Conservation (phyloP, 2,113 vertebrate species). For the Heterotis niloticus region DNA sequence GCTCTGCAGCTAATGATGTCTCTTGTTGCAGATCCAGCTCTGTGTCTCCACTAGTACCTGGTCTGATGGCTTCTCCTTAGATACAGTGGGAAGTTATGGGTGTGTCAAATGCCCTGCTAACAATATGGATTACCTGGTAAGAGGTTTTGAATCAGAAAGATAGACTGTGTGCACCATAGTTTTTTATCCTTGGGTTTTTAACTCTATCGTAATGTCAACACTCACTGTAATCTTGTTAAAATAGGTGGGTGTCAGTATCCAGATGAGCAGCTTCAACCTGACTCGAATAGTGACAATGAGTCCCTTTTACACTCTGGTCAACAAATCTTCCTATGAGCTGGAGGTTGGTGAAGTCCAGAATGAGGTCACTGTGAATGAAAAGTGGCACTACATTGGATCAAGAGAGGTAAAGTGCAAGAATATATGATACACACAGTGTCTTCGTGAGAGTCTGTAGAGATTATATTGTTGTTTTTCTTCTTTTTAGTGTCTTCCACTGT, state of each 20-base stretch:
- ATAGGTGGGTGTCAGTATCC: constrained; percentile 90
- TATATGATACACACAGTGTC: not conserved
- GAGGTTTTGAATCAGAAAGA: not conserved
- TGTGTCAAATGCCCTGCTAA: constrained; percentile 84
- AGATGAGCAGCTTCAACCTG: constrained; percentile 93
- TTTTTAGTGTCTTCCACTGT: constrained; percentile 84
- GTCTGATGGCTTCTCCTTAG: constrained; percentile 88
- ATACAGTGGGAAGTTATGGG: constrained; percentile 92
- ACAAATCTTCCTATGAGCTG: constrained; percentile 83
- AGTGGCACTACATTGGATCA: constrained; percentile 82
- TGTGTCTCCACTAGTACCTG: constrained; percentile 86
- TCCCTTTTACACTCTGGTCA: constrained; percentile 88
- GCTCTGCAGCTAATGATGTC: not conserved
- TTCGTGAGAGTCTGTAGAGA: not conserved
- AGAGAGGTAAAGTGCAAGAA: constrained; percentile 68
- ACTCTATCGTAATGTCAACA: not conserved
- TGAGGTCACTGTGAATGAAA: constrained; percentile 58
- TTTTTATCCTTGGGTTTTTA: not conserved
- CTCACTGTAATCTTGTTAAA: not conserved
- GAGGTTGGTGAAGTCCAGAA: constrained; percentile 83
- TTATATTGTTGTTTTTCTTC: constrained; percentile 21
- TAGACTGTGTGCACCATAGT: not conserved
- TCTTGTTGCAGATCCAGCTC: constrained; percentile 42
- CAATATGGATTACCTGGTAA: constrained; percentile 86
- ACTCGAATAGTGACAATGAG: constrained; percentile 86